A percentile compares a stretch with the other conserved stretches of the same genome.
Evolutionary conservation across 2,113 vertebrate genomes (phyloP).

Genomic region (Caranx melampygus): DNA sequence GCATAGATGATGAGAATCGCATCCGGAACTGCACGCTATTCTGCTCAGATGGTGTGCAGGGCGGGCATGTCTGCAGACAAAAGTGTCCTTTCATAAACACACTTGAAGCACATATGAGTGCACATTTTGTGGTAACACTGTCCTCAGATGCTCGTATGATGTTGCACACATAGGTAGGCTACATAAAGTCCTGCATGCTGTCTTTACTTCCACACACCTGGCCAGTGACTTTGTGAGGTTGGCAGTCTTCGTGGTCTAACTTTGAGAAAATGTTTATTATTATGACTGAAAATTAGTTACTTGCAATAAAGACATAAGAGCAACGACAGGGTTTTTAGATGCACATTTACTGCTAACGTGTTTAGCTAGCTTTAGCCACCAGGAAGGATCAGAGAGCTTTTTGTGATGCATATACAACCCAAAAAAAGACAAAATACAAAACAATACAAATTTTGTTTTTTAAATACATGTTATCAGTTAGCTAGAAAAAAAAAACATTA

Average conservation of each 20-base stretch:
- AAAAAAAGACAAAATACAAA: no score
- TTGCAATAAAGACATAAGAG: not conserved
- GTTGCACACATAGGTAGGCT: no score
- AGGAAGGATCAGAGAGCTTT: no score
- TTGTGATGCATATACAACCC: no score
- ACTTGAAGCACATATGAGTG: not conserved
- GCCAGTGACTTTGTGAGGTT: not conserved
- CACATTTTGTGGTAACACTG: not conserved
- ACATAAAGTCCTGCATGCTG: not conserved
- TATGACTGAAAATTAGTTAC: not conserved
- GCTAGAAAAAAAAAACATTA: no score
- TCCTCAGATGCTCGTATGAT: not conserved
- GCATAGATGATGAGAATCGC: not conserved
- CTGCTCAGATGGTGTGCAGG: not conserved
- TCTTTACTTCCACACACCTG: not conserved
- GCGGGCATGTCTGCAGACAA: not conserved
- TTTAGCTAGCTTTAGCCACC: no score
- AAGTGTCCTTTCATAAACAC: not conserved
- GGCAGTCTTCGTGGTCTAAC: not conserved
- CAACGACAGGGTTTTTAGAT: not conserved
- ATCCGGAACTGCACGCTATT: not conserved
- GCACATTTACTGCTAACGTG: not conserved
- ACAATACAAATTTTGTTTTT: no score
- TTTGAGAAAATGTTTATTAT: not conserved
- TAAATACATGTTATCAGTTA: no score